A percentile compares a stretch with the other conserved stretches of the same genome.
Evolutionary conservation across 2,797 vertebrate species (phyloP).

Genomic region (Kryptopterus vitreolus): DNA sequence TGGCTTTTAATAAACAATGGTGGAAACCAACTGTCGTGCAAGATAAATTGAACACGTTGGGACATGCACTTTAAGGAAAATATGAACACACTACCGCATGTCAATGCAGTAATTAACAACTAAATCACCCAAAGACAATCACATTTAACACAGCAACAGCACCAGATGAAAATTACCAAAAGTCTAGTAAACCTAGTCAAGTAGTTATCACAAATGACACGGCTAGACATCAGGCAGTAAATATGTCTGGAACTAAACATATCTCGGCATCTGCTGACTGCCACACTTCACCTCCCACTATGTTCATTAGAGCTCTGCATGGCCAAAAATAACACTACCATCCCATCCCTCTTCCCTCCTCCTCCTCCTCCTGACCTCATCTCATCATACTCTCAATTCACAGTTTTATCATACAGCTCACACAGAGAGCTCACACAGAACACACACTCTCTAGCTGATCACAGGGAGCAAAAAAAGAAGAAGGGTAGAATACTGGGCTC

Average conservation of each 20-base stretch:
- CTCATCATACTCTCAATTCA: constrained; percentile 35
- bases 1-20: not conserved
- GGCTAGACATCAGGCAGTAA: constrained; percentile 27
- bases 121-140: constrained; percentile 2
- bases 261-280: constrained; percentile 45
- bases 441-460: constrained; percentile 21
- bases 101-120: constrained; percentile 8
- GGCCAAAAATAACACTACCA: constrained; percentile 55
- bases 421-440: constrained; percentile 29
- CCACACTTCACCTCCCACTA: constrained; percentile 39
- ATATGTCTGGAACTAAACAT: constrained; percentile 44
- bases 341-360: constrained; percentile 20
- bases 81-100: not conserved
- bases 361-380: constrained; percentile 17
- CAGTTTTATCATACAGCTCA: constrained; percentile 41
- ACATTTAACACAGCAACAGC: constrained; percentile 6
- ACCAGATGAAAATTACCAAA: not conserved
- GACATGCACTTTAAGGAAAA: not conserved
- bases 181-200: too few species aligned
- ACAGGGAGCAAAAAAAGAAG: constrained; percentile 5
- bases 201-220: constrained; percentile 23
- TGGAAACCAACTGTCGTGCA: not conserved
- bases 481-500: not conserved
- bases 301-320: constrained; percentile 46
- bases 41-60: not conserved